These are phyloP conservation scores for Sarotherodon lohbergeri DNA, from an alignment of 2,113 vertebrate genomes.

Conservation along the genomic window DNA sequence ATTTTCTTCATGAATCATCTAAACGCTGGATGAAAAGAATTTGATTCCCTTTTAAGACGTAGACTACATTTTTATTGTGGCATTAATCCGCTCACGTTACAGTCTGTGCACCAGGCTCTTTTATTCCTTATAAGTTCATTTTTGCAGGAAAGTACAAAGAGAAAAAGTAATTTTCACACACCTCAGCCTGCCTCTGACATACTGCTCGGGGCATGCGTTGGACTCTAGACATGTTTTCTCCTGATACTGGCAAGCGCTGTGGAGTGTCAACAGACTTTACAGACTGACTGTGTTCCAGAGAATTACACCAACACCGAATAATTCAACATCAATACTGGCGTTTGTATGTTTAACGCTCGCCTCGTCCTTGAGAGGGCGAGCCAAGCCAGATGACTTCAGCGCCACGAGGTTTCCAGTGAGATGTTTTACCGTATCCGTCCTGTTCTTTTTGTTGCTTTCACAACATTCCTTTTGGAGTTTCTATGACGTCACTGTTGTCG, in stretches of 20 bases:
- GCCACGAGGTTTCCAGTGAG: constrained; percentile 7
- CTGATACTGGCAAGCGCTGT: constrained; percentile 7
- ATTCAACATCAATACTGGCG: neutral
- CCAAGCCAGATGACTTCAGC: constrained; percentile 39
- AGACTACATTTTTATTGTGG: neutral
- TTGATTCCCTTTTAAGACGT: neutral
- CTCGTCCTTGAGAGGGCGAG: neutral
- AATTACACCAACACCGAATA: constrained; percentile 46
- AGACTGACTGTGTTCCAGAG: constrained; percentile 45
- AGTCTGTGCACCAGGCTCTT: neutral
- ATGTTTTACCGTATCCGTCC: neutral
- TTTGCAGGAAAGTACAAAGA: neutral
- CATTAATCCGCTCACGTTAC: neutral
- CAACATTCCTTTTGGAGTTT: constrained; percentile 4
- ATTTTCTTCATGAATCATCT: neutral
- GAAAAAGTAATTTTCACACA: neutral
- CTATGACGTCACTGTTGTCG: neutral
- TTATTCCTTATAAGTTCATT: constrained; percentile 35
- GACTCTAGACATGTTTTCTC: neutral
- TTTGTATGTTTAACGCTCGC: constrained; percentile 30
- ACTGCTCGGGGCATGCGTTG: constrained; percentile 6
- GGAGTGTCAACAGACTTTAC: constrained; percentile 8
- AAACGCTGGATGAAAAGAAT: neutral
- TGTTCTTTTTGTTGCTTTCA: neutral
- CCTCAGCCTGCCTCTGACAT: constrained; percentile 6